Base-by-base conservation (phyloP, 35 echinoderm and acorn worm genomes). In the Diadema setosum region DNA sequence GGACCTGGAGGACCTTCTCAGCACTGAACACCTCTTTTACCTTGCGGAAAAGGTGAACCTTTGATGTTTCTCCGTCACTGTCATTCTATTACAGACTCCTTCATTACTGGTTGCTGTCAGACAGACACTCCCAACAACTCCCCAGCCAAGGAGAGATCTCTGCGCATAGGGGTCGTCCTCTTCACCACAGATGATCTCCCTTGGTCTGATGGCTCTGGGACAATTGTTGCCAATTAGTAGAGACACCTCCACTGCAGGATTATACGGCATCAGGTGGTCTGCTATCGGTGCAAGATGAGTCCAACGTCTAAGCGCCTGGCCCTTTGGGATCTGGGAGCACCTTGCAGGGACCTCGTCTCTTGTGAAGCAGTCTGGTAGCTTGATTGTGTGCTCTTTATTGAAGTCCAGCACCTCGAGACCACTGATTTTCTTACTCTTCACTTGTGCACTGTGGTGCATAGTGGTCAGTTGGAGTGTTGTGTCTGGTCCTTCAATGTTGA, bases 131-230 rank as follows among this genome's bases (percentile, higher is more conserved):
- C 83, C 90, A 18, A 92, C 83, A 36, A 93, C 91, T 83, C 91
- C 85, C 92, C 92, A 94, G 80, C 65, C 87, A 5, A 94, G 70
- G 15, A 65, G 21, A 59, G 81, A 90, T 26, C 42, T 59, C 34
- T 90, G 49, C 16, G 92, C 92, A 86, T 94, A 94, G 0, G 92
- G 87, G 34, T 94, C 92, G 44, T 80, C 60, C 43, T 90, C 18
- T 2, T 55, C 3, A 32, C n/a, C n/a, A n/a, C n/a, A n/a, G n/a
- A n/a, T n/a, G n/a, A n/a, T n/a, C n/a, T n/a, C n/a, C n/a, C n/a
- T n/a, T n/a, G n/a, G n/a, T n/a, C n/a, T n/a, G n/a, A n/a, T n/a
- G n/a, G n/a, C n/a, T n/a, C n/a, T n/a, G n/a, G n/a, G n/a, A n/a
- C n/a, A n/a, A n/a, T n/a, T n/a, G n/a, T n/a, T n/a, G n/a, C n/a